Evolutionary conservation across 1,140 invertebrate genomes (phyloP).

Genomic region (Probaryconus sp.): DNA sequence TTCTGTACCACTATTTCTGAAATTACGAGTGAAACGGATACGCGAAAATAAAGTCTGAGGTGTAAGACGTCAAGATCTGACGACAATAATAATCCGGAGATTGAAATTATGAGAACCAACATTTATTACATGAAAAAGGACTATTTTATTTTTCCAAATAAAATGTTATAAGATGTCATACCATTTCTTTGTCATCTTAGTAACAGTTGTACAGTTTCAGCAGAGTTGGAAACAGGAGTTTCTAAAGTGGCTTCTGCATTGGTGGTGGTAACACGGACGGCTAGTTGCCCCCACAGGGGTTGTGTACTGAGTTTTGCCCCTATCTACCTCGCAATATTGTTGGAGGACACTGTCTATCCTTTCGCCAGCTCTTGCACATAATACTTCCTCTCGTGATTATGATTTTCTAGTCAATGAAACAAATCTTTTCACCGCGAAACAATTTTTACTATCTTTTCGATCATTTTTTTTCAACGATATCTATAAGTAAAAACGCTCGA

Average conservation of each 20-base stretch:
- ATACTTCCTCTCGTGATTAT: not conserved
- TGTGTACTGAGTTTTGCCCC: constrained; percentile 72
- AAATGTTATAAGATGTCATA: not conserved
- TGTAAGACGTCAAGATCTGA: too few species aligned
- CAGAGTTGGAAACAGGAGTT: constrained; percentile 72
- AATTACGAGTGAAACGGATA: too few species aligned
- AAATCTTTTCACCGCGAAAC: too few species aligned
- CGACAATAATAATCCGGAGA: too few species aligned
- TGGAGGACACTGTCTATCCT: constrained; percentile 17
- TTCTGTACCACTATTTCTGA: too few species aligned
- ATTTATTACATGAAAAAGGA: too few species aligned
- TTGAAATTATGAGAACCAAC: too few species aligned
- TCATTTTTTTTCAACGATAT: too few species aligned
- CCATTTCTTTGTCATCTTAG: not conserved
- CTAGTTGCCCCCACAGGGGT: constrained; percentile 75
- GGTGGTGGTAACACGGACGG: constrained; percentile 60
- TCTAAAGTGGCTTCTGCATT: constrained; percentile 66
- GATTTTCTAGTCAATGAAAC: constrained; percentile 7
- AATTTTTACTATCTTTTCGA: too few species aligned
- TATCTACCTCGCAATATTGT: constrained; percentile 32
- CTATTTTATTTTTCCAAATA: too few species aligned
- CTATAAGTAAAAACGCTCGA: too few species aligned
- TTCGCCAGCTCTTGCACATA: constrained; percentile 14
- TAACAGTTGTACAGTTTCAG: constrained; percentile 59
- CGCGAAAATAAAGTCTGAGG: too few species aligned